These are phyloP conservation scores for Alouatta caraya DNA, from an alignment of 2,797 vertebrate species.

Conservation along the genomic window DNA sequence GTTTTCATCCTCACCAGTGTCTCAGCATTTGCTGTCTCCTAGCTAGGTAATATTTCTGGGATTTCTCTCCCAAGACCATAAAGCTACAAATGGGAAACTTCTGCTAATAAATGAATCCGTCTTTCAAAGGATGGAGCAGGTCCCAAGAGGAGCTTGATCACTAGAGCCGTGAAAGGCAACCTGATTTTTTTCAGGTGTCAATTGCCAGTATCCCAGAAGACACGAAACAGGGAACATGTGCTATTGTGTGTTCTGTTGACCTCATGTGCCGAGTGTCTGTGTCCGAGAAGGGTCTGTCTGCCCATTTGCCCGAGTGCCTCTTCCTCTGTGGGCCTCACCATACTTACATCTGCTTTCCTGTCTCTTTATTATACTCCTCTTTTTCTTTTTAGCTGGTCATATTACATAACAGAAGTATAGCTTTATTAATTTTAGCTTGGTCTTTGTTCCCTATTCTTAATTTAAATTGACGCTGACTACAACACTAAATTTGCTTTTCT, in stretches of 20 bases:
- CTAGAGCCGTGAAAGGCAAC: background rate
- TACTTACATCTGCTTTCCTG: background rate
- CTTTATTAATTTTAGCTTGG: background rate
- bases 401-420: background rate
- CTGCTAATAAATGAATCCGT: accelerated
- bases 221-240: accelerated
- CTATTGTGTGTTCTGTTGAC: accelerated
- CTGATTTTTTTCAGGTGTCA: background rate
- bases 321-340: background rate
- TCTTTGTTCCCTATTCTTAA: background rate
- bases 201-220: background rate
- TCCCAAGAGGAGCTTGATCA: background rate
- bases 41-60: background rate
- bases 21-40: background rate
- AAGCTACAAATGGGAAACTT: background rate
- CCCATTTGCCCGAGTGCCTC: accelerated
- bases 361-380: background rate
- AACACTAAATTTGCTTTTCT: slow-evolving; percentile 31
- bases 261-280: accelerated
- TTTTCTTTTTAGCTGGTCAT: background rate
- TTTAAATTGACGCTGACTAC: background rate
- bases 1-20: too few relatives aligned
- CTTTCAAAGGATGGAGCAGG: too few relatives aligned
- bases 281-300: too few relatives aligned
- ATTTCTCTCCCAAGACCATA: background rate